Conservation (phyloP, 2,888 invertebrate genomes). For the Kuschelorhynchus macadamiae region DNA sequence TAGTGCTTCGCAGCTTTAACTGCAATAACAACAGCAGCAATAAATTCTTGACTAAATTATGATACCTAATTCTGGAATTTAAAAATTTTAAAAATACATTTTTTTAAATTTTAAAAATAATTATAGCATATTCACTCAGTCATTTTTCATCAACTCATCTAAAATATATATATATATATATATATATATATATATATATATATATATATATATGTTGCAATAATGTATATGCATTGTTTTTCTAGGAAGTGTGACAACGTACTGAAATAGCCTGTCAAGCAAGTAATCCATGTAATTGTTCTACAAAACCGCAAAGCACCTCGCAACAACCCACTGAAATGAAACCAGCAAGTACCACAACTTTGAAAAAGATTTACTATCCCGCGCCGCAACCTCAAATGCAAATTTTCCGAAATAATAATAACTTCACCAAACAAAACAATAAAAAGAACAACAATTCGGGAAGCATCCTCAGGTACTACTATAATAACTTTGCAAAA, state of each 20-base stretch:
- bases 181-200: too few species aligned
- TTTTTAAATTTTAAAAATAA: too few species aligned
- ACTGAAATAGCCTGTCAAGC: constrained; percentile 60
- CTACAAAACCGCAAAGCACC: constrained; percentile 51
- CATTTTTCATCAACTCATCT: too few species aligned
- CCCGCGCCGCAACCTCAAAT: constrained; percentile 58
- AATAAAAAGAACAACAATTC: constrained; percentile 62
- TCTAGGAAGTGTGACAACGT: constrained; percentile 93
- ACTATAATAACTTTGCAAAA: constrained; percentile 67
- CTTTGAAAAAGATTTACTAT: constrained; percentile 64
- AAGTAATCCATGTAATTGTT: constrained; percentile 52
- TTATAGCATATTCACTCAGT: too few species aligned
- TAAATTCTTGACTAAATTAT: too few species aligned
- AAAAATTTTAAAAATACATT: too few species aligned
- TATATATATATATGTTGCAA: too few species aligned
- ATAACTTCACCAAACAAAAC: constrained; percentile 58
- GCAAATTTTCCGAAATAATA: constrained; percentile 51
- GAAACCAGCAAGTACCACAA: constrained; percentile 20
- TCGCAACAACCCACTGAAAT: constrained; percentile 39
- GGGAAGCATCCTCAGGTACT: constrained; percentile 66
- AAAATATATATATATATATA: too few species aligned
- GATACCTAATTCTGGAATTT: too few species aligned
- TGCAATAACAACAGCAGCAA: too few species aligned
- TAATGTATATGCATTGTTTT: too few species aligned
- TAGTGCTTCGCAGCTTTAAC: too few species aligned